Base-by-base conservation (phyloP, 2,888 invertebrate species). In the Chrysolina oricalcia region DNA sequence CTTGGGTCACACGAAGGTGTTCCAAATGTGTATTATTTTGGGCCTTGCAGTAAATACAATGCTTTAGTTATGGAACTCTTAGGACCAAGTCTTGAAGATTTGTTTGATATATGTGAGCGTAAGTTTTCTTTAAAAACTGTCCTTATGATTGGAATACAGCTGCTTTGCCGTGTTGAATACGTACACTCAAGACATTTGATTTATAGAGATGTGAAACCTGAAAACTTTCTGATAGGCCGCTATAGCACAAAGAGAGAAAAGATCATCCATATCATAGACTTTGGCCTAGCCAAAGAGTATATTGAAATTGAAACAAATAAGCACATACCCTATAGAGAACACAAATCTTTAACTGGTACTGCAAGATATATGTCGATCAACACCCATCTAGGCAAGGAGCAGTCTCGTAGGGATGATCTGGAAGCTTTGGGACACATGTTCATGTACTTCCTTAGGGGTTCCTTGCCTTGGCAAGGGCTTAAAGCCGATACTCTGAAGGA, bases 261-360 rank as follows among this genome's bases (percentile, higher is more conserved):
- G 93, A 94, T 98, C 91, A 98, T 99, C 89, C 98, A 99, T 93
- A 98, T 99, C 91, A 99, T 99, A 94, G 99, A 99, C 94, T 99
- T 99, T 93, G 99, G 99, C 91, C 94, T 99, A 93, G 99, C 99
- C 91, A 99, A 99, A 94, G 99, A 99, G 93, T 99, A 99, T 92
- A 99, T 99, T 92, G 99, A 99, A 92, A 95, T 98, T 92, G 99
- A 99, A 93, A 97, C 97, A 91, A 98, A 98, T 93, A 98, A 99
- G 92, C 99, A 99, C 93, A 99, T 99, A 92, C 99, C 99, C 87
- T 99, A 99, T 92, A 96, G 99, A 93, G 99, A 99, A 93, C 99
- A 99, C 93, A 99, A 99, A 92, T 98, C 98, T 89, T 93, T 99
- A 88, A 99, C 99, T 82, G 99, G 99, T 86, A 99, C 99, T 46